Conservation (phyloP, 2,113 vertebrate genomes). For the Notothenia coriiceps region DNA sequence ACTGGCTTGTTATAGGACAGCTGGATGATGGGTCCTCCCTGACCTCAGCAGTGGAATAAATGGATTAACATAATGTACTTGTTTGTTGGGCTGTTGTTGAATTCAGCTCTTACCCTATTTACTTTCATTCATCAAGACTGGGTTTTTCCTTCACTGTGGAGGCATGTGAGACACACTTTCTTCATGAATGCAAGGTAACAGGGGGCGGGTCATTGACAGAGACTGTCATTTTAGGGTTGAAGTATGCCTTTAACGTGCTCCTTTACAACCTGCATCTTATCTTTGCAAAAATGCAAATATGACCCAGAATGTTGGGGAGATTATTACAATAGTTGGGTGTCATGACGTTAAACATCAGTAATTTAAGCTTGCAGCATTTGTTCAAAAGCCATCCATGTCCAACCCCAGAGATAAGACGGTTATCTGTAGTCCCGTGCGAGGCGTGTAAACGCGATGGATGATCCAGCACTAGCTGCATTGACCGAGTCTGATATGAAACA, state of each 20-base stretch:
- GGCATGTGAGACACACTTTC: no score
- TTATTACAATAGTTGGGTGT: background rate
- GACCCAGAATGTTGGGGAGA: no score
- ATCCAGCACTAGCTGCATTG: slow-evolving; percentile 67
- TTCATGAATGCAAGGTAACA: no score
- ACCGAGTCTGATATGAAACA: slow-evolving; percentile 65
- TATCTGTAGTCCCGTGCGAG: slow-evolving; percentile 36
- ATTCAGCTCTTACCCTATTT: no score
- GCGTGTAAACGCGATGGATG: slow-evolving; percentile 68
- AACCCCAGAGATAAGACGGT: slow-evolving; percentile 18
- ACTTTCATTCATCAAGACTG: no score
- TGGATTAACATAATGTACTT: no score
- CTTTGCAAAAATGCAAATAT: background rate
- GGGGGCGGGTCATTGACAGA: no score
- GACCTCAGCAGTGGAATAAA: background rate
- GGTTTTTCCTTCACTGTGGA: no score
- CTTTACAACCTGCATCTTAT: background rate
- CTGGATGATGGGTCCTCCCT: background rate
- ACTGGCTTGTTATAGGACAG: background rate
- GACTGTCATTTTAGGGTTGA: no score
- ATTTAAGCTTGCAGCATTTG: slow-evolving; percentile 4
- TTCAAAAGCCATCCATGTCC: slow-evolving; percentile 8
- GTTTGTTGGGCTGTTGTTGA: no score
- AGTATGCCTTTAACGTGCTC: background rate
- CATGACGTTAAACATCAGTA: background rate